Conservation (phyloP, 2,113 vertebrate species). For the Gambusia affinis region DNA sequence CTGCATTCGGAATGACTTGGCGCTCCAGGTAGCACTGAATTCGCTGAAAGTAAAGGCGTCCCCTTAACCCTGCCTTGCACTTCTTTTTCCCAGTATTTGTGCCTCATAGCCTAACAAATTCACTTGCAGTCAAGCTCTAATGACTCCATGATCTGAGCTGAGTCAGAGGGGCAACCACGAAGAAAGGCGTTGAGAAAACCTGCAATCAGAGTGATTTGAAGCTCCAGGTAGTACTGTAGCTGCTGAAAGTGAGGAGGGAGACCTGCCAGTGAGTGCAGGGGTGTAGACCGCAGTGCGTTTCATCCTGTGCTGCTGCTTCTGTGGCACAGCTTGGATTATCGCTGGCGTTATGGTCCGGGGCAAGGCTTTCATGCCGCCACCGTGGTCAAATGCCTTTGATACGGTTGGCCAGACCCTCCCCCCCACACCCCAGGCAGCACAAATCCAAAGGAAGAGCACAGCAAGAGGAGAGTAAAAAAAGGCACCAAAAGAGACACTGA, state of each 20-base stretch:
- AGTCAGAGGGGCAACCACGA: constrained; percentile 25
- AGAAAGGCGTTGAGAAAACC: constrained; percentile 33
- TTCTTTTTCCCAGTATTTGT: constrained; percentile 8
- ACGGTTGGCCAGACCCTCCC: constrained; percentile 48
- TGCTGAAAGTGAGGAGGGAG: constrained; percentile 32
- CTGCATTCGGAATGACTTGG: background rate
- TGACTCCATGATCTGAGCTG: constrained; percentile 34
- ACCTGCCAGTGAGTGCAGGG: constrained; percentile 22
- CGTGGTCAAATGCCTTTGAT: constrained; percentile 74
- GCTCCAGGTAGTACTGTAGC: constrained; percentile 11
- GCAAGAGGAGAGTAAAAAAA: constrained; percentile 47
- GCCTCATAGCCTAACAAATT: background rate
- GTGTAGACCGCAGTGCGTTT: constrained; percentile 41
- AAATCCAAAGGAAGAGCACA: constrained; percentile 50
- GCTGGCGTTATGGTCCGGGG: constrained; percentile 57
- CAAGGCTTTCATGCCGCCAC: constrained; percentile 69
- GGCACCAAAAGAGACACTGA: constrained; percentile 46
- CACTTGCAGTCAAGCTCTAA: constrained; percentile 21
- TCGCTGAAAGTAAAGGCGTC: background rate
- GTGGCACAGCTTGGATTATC: constrained; percentile 66
- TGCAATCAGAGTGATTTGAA: constrained; percentile 7
- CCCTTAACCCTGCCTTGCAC: background rate
- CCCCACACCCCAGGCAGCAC: constrained; percentile 19
- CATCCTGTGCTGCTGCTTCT: constrained; percentile 58
- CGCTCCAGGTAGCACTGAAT: background rate